Evolutionary conservation across 2,113 vertebrate genomes (phyloP).

Genomic region (Syngnathoides biaculeatus): DNA sequence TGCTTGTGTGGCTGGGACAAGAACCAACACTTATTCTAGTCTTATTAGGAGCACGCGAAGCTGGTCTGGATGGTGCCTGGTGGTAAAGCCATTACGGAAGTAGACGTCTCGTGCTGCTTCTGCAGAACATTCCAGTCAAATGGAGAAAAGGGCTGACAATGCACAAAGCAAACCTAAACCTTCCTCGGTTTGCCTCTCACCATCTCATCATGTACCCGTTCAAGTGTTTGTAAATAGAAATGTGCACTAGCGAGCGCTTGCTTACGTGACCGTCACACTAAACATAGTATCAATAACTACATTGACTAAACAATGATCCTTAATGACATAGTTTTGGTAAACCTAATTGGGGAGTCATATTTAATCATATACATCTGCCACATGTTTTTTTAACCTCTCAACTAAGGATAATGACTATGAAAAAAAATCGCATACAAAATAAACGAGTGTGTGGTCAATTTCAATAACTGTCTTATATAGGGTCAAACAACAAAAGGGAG

Average conservation of each 20-base stretch:
- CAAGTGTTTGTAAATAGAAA: conserved; percentile 21
- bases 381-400: no score
- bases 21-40: conserved; percentile 57
- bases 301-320: neutral
- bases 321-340: neutral
- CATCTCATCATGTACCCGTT: conserved; percentile 38
- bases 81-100: conserved; percentile 71
- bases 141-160: conserved; percentile 63
- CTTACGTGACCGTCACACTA: conserved; percentile 11
- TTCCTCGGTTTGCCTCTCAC: conserved; percentile 28
- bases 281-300: neutral
- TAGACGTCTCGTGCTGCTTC: conserved; percentile 49
- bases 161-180: conserved; percentile 61
- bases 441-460: neutral
- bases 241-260: conserved; percentile 32
- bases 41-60: conserved; percentile 53
- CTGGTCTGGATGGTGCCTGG: conserved; percentile 50
- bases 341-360: neutral
- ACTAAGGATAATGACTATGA: neutral
- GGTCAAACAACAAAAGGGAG: neutral
- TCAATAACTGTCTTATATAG: neutral
- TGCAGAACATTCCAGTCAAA: conserved; percentile 65
- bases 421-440: neutral
- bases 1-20: conserved; percentile 66
- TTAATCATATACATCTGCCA: no score